Evolutionary conservation across 2,888 invertebrate genomes (phyloP), one percentile per base, ranked within the genome.

Genomic region (Trypoxylon attenuatum): DNA sequence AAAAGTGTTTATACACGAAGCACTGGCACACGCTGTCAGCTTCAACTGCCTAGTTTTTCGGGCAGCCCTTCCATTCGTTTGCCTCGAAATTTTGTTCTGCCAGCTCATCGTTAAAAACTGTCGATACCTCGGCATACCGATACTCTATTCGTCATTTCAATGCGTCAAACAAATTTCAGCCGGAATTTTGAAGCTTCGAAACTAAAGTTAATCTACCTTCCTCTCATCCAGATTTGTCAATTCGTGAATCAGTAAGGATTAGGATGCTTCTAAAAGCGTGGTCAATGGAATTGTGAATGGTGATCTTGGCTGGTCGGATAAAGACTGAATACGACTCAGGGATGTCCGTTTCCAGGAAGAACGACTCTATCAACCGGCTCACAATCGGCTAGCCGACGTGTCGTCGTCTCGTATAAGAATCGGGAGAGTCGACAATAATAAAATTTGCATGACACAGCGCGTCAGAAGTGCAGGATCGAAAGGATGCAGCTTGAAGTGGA

Each of bases 401-500:
- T 10, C 10, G 33, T 33, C 33, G 5, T 33, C 13, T 10, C 33
- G 10, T 33, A 33, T 33, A 33, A 33, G 5, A 27, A 2, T 1
- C n/a, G 0, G 33, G 33, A 33, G n/a, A 60, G 69, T 47, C 55
- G 55, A n/a, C 53, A 57, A 71, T 63, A 57, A 66, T 62, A 55
- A 70, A 71, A 71, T 70, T 71, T 71, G 62, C 70, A 71, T 71
- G 59, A 66, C 62, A 66, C 46, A 69, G 54, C 15, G 38, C 18
- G 25, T n/a, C n/a, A n/a, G n/a, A n/a, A n/a, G n/a, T n/a, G n/a
- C n/a, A n/a, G n/a, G n/a, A n/a, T n/a, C n/a, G n/a, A n/a, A n/a
- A n/a, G n/a, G n/a, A n/a, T n/a, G n/a, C n/a, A n/a, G n/a, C n/a
- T n/a, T n/a, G n/a, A n/a, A 69, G 69, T 69, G 69, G 69, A 69